phyloP scores from a whole-genome alignment of 2,113 vertebrate species.

The Bos indicus region DNA sequence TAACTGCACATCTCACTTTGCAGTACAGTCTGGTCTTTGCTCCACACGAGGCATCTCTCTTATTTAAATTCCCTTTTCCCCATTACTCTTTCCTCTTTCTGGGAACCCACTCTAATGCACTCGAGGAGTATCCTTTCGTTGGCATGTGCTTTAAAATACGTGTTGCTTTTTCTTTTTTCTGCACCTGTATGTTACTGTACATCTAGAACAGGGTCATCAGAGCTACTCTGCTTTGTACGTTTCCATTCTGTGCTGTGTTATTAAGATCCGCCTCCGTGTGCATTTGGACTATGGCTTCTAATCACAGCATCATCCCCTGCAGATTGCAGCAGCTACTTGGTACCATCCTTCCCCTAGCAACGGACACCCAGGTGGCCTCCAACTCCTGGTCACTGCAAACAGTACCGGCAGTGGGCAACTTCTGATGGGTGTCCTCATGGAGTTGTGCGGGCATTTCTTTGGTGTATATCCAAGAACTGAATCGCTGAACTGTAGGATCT shows the following conservation, averaged over 20 bases:
- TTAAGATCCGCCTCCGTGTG: neutral
- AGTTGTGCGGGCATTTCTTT: neutral
- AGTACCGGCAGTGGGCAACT: fast-evolving
- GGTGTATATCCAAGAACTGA: neutral
- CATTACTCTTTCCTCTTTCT: no score
- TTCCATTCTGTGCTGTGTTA: neutral
- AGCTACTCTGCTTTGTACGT: neutral
- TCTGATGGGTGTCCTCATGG: no score
- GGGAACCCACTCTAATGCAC: neutral
- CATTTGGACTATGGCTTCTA: neutral
- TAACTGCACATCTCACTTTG: neutral
- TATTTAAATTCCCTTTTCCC: no score
- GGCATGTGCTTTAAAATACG: neutral
- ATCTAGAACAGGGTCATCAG: neutral
- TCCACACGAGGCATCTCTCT: fast-evolving
- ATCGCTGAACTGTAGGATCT: neutral
- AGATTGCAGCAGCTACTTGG: neutral
- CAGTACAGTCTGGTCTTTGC: neutral
- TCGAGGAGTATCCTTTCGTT: neutral
- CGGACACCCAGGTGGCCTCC: neutral
- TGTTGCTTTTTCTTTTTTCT: neutral
- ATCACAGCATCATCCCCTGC: no score
- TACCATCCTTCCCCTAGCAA: neutral
- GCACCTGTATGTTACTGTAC: no score
- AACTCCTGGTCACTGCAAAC: neutral